A percentile compares a stretch with the other conserved stretches of the same genome.
phyloP scores from a whole-genome alignment of 2,113 vertebrate species.

The Paraplagusia blochii region DNA sequence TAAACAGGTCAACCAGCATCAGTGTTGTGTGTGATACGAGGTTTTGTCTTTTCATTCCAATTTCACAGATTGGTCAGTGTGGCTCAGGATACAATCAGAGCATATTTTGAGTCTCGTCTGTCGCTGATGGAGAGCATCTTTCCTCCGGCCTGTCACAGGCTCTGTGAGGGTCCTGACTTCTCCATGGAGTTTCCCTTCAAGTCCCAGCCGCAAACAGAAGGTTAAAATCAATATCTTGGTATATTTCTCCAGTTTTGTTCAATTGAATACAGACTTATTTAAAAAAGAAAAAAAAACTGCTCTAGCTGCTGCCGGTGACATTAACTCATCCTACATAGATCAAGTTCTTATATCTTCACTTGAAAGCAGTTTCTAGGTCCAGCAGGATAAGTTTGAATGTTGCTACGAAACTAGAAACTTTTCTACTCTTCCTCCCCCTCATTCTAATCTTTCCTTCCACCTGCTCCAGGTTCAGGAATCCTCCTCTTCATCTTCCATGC shows the following conservation, averaged over 20 bases:
- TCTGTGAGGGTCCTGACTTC: constrained; percentile 94
- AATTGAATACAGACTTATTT: too few species aligned
- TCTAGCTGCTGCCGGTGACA: too few species aligned
- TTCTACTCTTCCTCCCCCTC: background rate
- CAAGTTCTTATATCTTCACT: too few species aligned
- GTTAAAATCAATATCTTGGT: constrained; percentile 63
- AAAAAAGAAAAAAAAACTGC: too few species aligned
- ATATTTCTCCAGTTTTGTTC: too few species aligned
- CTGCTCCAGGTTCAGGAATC: constrained; percentile 85
- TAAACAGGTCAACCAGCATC: background rate
- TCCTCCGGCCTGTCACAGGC: constrained; percentile 89
- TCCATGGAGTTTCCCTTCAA: constrained; percentile 88
- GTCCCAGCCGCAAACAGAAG: constrained; percentile 83
- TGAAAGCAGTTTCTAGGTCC: too few species aligned
- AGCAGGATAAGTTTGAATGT: too few species aligned
- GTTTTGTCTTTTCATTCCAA: background rate
- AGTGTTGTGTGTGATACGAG: background rate
- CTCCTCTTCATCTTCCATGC: constrained; percentile 94
- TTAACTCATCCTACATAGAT: too few species aligned
- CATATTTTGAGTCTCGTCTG: constrained; percentile 90
- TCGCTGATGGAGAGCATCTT: constrained; percentile 87
- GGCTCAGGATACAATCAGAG: constrained; percentile 87
- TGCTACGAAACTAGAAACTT: background rate
- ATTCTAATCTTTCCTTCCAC: background rate
- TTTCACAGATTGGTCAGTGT: constrained; percentile 83